Conservation (phyloP, 2,888 invertebrate genomes). For the Drosophila pseudotakahashii region DNA sequence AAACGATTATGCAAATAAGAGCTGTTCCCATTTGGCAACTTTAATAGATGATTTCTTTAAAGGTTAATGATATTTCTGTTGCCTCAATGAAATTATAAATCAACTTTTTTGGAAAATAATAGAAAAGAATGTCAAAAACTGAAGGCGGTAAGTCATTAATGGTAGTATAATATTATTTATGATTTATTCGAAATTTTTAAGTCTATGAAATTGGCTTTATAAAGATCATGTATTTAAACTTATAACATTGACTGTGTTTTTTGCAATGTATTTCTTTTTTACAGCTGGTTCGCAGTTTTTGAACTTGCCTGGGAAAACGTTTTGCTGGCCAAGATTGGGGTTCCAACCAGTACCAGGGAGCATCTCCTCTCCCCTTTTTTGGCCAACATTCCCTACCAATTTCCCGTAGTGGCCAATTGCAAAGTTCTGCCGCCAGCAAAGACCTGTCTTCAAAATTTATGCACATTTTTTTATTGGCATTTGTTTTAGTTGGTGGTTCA, state of each 20-base stretch:
- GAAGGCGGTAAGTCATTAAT: too few species aligned
- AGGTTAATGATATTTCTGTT: slow-evolving; percentile 9
- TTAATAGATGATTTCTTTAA: slow-evolving; percentile 13
- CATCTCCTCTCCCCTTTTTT: not conserved
- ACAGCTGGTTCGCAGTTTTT: slow-evolving; percentile 5
- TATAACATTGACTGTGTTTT: not conserved
- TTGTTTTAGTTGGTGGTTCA: slow-evolving; percentile 43
- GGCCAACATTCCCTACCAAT: slow-evolving; percentile 3
- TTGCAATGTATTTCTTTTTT: slow-evolving; percentile 3
- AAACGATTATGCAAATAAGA: slow-evolving; percentile 62
- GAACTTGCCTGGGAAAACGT: slow-evolving; percentile 33
- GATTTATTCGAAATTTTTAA: not conserved
- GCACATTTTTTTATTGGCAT: slow-evolving; percentile 68
- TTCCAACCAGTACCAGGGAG: slow-evolving; percentile 1
- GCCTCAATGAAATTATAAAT: not conserved
- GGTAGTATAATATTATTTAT: too few species aligned
- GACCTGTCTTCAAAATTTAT: slow-evolving; percentile 58
- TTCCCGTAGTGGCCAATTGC: slow-evolving; percentile 21
- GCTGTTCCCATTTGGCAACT: slow-evolving; percentile 9
- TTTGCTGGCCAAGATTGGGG: slow-evolving; percentile 31
- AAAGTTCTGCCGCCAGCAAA: slow-evolving; percentile 13
- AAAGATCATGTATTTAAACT: not conserved
- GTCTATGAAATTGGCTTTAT: not conserved
- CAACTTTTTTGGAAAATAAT: not conserved
- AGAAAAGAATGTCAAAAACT: too few species aligned